These are phyloP conservation scores for Gulo gulo DNA, from an alignment of 2,113 vertebrate species.

Conservation along the genomic window DNA sequence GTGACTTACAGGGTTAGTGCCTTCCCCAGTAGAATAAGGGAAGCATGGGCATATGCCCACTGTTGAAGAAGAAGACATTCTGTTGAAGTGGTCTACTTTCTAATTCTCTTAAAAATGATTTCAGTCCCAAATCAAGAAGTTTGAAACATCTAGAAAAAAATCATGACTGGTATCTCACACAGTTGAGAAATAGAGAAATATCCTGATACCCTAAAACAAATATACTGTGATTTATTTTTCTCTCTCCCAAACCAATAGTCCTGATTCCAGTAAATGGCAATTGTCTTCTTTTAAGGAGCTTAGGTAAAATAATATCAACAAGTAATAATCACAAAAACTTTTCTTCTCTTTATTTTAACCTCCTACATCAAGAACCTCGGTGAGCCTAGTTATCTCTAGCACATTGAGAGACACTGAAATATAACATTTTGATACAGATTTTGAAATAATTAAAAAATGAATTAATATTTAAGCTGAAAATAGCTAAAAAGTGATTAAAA, in stretches of 20 bases:
- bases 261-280: background rate
- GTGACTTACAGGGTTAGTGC: background rate
- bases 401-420: background rate
- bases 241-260: background rate
- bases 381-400: background rate
- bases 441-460: background rate
- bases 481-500: background rate
- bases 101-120: background rate
- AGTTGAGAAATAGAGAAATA: background rate
- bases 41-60: fast-evolving
- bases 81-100: background rate
- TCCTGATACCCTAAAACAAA: background rate
- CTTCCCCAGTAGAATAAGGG: background rate
- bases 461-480: background rate
- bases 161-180: background rate
- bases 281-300: background rate
- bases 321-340: background rate
- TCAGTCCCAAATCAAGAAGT: background rate
- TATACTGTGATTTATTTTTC: background rate
- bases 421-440: background rate
- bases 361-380: background rate
- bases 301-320: background rate
- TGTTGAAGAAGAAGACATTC: background rate
- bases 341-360: background rate
- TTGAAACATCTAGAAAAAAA: background rate